Percentiles rank a stretch among this genome's conserved stretches.
These are phyloP conservation scores for Sepiola atlantica DNA, from an alignment of 2,888 invertebrate species.

Conservation along the genomic window DNA sequence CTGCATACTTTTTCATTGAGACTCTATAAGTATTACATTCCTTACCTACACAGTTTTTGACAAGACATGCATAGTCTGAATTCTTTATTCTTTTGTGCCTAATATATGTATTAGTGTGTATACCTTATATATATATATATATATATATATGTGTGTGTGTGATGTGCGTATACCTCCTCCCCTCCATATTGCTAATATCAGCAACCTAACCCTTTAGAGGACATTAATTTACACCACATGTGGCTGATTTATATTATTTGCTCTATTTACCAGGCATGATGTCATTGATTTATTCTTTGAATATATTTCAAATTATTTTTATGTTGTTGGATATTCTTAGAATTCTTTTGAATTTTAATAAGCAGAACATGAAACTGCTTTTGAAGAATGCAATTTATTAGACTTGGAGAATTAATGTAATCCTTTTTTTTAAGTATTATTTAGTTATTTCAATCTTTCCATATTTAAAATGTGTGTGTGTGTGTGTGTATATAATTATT, in stretches of 20 bases:
- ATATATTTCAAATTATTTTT: not conserved
- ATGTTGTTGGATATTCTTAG: not conserved
- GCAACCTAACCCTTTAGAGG: not conserved
- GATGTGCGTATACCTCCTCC: too few relatives aligned
- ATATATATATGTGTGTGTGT: too few relatives aligned
- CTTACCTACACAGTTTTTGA: not conserved
- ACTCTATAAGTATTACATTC: not conserved
- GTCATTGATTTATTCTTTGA: not conserved
- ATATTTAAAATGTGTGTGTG: too few relatives aligned
- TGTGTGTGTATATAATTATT: too few relatives aligned
- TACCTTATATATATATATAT: not conserved
- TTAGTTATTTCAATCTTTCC: too few relatives aligned
- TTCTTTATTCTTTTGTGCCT: not conserved
- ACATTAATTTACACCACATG: constrained; percentile 3
- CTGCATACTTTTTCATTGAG: not conserved
- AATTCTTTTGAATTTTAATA: not conserved
- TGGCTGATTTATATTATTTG: not conserved
- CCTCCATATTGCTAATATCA: not conserved
- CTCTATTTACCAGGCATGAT: not conserved
- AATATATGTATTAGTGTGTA: not conserved
- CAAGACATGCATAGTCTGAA: constrained; percentile 14
- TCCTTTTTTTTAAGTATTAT: not conserved
- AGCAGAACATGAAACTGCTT: not conserved
- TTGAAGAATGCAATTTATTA: not conserved
- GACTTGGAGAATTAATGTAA: not conserved